Evolutionary conservation across 1,140 invertebrate genomes (phyloP), one percentile per base, ranked within the genome.

Genomic region (Orchesella cincta): DNA sequence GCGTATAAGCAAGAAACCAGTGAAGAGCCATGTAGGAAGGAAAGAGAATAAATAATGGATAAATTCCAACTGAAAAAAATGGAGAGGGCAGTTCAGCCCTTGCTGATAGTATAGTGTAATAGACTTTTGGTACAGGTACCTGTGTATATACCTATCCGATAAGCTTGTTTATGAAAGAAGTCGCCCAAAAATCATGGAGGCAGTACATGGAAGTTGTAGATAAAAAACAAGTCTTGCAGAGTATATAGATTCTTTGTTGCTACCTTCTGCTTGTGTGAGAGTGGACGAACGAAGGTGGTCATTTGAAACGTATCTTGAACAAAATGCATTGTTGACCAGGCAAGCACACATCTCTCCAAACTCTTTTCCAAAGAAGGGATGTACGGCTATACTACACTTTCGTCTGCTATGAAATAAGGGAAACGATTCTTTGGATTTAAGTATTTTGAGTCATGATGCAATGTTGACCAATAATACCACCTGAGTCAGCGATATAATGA

Each of bases 11-110:
- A 29, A 46, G 39, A 46, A 67, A 67, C 62, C 62, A 67, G 62
- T 33, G 26, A 29, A 14, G 62, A 67, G 26, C 33, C 62, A 33
- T 67, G 31, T 67, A 67, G 62, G 62, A 67, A 67, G 26, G 62
- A 33, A 23, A 67, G 62, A 67, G 62, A 67, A 67, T 67, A 67
- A 67, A 67, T 67, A 67, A 67, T 67, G 62, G 62, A 67, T 67
- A 67, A 67, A 67, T 67, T 67, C 62, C 62, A 29, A 67, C 62
- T 67, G 62, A 29, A 67, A 67, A 67, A 67, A 67, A 67, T 67
- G 62, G 62, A 67, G 62, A 67, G 62, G 62, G 62, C 62, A 67
- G 31, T 23, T 67, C 62, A 67, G 29, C 62, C 3, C 33, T 67
- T 67, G 3, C 8, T 31, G n/a, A n/a, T n/a, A n/a, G n/a, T n/a